A percentile compares a stretch with the other conserved stretches of the same genome.
These are phyloP conservation scores for Anolis sagrei DNA, from an alignment of 2,113 vertebrate genomes.

Conservation along the genomic window DNA sequence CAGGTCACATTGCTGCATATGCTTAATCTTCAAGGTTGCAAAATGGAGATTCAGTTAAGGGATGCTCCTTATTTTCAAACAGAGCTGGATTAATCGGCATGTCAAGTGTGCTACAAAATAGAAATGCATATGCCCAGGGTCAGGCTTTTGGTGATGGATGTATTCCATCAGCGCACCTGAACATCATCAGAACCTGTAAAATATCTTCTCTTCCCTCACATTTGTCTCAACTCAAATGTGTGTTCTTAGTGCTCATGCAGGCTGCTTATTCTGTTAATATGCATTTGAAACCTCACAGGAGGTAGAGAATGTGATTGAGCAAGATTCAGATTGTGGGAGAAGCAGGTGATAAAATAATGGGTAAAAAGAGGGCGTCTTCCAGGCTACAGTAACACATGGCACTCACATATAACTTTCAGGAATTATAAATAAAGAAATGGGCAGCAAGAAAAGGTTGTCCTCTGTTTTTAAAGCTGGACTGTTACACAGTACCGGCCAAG, in stretches of 20 bases:
- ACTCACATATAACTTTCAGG: neutral
- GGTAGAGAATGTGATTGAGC: neutral
- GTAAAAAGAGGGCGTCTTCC: neutral
- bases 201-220: neutral
- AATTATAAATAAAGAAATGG: neutral
- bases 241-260: neutral
- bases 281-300: neutral
- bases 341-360: neutral
- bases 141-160: neutral
- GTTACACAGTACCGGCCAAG: neutral
- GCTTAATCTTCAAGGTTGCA: slow-evolving; percentile 18
- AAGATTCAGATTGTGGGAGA: neutral
- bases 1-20: neutral
- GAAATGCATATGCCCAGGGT: neutral
- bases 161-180: neutral
- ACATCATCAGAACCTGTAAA: neutral
- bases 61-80: slow-evolving; percentile 9
- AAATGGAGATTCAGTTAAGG: neutral
- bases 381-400: too few species aligned
- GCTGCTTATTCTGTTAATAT: neutral
- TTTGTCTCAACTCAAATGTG: neutral
- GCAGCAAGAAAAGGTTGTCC: neutral
- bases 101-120: neutral
- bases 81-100: neutral
- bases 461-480: neutral